Conservation (phyloP, 2,888 invertebrate species). For the Oligia fasciuncula region DNA sequence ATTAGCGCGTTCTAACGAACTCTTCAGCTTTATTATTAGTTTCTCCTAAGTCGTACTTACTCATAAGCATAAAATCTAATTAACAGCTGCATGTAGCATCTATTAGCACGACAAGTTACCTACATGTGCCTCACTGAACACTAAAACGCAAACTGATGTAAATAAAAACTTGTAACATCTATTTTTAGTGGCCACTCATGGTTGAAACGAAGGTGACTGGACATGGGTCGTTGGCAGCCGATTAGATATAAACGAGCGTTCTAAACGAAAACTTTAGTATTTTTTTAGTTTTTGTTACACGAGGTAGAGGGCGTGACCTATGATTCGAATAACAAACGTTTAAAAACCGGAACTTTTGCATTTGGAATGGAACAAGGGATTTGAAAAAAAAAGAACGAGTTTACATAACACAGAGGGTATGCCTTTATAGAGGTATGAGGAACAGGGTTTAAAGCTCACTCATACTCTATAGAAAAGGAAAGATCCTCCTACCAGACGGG, state of each 20-base stretch:
- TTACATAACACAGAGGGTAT: neutral
- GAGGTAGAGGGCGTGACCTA: constrained; percentile 9
- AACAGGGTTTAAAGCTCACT: too few relatives aligned
- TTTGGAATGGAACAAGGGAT: neutral
- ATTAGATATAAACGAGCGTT: constrained; percentile 33
- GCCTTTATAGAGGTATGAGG: too few relatives aligned
- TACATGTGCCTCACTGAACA: neutral
- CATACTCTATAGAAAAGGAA: too few relatives aligned
- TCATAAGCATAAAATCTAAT: constrained; percentile 21
- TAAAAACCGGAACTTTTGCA: neutral
- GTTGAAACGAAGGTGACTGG: constrained; percentile 53
- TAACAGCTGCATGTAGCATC: constrained; percentile 9
- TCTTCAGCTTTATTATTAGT: too few relatives aligned
- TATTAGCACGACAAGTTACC: constrained; percentile 13
- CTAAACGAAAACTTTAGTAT: neutral
- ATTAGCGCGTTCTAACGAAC: too few relatives aligned
- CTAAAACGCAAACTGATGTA: constrained; percentile 25
- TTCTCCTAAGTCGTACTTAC: neutral
- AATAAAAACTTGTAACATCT: constrained; percentile 58
- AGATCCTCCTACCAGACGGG: too few relatives aligned
- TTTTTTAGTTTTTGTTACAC: neutral
- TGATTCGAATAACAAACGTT: constrained; percentile 6
- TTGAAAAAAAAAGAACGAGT: neutral
- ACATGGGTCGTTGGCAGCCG: constrained; percentile 45
- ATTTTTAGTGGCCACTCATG: constrained; percentile 61